Evolutionary conservation across 2,797 vertebrate species (phyloP).

Genomic region (Pipistrellus kuhlii): DNA sequence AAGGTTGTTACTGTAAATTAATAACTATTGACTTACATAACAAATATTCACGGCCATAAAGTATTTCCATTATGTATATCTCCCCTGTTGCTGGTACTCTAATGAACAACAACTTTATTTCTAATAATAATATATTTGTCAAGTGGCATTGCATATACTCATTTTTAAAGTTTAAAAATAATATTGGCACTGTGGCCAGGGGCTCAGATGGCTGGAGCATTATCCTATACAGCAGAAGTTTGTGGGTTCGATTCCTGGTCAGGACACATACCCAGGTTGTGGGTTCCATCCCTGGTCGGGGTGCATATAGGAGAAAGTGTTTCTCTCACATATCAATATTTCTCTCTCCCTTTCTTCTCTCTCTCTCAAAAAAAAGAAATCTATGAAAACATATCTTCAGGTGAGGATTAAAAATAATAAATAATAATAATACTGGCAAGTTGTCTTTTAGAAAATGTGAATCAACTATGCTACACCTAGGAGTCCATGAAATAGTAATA

Average conservation of each 20-base stretch:
- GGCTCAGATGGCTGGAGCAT: background rate
- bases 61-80: background rate
- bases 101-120: background rate
- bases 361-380: background rate
- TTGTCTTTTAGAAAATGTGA: background rate
- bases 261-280: background rate
- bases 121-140: background rate
- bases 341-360: background rate
- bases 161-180: background rate
- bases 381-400: background rate
- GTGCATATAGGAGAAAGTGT: background rate
- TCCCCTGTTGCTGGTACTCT: background rate
- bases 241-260: background rate
- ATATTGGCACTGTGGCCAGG: background rate
- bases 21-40: conserved; percentile 29
- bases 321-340: background rate
- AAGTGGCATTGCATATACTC: background rate
- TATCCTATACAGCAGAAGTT: background rate
- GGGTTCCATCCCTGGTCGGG: background rate
- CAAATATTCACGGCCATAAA: background rate
- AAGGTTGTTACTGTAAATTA: background rate
- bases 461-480: background rate
- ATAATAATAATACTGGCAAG: background rate
- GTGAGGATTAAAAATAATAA: background rate
- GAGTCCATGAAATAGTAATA: background rate